Evolutionary conservation across 2,797 vertebrate genomes (phyloP).

Genomic region (Coregonus ussuriensis): DNA sequence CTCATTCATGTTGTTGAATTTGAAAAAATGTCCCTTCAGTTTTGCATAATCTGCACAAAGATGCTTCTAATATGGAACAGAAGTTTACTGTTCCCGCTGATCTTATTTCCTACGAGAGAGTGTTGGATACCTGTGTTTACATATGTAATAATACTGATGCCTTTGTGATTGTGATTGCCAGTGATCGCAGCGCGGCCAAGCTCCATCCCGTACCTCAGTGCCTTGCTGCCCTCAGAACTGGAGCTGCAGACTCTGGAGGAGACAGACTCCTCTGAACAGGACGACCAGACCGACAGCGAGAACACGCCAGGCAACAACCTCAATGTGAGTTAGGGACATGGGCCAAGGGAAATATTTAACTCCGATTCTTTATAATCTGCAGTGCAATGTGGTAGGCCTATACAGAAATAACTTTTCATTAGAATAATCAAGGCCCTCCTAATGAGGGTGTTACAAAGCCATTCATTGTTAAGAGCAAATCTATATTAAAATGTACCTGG

Average conservation of each 20-base stretch:
- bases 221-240: constrained; percentile 94
- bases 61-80: neutral
- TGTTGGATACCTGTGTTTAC: constrained; percentile 1
- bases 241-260: constrained; percentile 96
- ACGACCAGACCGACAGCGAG: constrained; percentile 94
- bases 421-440: neutral
- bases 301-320: constrained; percentile 83
- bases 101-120: neutral
- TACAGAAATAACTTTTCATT: neutral
- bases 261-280: constrained; percentile 97
- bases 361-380: neutral
- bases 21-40: neutral
- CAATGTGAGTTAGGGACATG: constrained; percentile 58
- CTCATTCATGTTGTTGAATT: neutral
- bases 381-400: neutral
- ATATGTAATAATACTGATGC: neutral
- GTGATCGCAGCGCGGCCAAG: constrained; percentile 92
- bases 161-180: constrained; percentile 48
- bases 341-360: neutral
- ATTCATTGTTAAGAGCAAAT: neutral
- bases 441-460: neutral
- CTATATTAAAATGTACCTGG: neutral
- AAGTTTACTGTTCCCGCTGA: neutral
- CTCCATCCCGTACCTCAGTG: constrained; percentile 91
- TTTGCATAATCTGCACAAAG: neutral